phyloP scores from a whole-genome alignment of 1,140 invertebrate genomes.

The Mactra quadrangularis region DNA sequence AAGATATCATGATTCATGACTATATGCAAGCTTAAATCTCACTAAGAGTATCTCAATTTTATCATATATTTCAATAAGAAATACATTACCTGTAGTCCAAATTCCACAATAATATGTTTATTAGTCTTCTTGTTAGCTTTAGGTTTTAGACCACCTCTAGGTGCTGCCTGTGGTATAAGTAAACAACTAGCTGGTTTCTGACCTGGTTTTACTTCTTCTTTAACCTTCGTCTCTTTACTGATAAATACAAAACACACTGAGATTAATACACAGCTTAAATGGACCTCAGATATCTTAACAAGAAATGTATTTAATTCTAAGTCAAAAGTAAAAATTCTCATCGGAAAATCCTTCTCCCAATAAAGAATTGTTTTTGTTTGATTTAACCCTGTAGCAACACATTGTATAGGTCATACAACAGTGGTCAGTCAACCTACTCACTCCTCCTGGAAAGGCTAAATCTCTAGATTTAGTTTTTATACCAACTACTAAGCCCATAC shows the following conservation, averaged over 20 bases:
- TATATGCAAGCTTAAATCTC: no score
- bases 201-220: conserved; percentile 44
- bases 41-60: no score
- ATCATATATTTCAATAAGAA: no score
- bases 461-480: no score
- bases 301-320: no score
- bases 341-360: not conserved
- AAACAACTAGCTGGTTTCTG: conserved; percentile 75
- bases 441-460: no score
- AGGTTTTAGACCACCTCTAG: conserved; percentile 83
- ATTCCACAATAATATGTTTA: conserved; percentile 94
- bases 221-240: conserved; percentile 36
- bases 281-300: not conserved
- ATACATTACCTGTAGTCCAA: conserved; percentile 89
- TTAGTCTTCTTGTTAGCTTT: conserved; percentile 89
- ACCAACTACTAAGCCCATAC: no score
- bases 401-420: no score
- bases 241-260: conserved; percentile 31
- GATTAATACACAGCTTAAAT: not conserved
- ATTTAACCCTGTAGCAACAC: no score
- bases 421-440: no score
- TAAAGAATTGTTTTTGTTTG: not conserved
- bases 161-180: conserved; percentile 68
- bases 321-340: not conserved
- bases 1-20: no score